Conservation (phyloP, 2,113 vertebrate species). For the Trinectes maculatus region DNA sequence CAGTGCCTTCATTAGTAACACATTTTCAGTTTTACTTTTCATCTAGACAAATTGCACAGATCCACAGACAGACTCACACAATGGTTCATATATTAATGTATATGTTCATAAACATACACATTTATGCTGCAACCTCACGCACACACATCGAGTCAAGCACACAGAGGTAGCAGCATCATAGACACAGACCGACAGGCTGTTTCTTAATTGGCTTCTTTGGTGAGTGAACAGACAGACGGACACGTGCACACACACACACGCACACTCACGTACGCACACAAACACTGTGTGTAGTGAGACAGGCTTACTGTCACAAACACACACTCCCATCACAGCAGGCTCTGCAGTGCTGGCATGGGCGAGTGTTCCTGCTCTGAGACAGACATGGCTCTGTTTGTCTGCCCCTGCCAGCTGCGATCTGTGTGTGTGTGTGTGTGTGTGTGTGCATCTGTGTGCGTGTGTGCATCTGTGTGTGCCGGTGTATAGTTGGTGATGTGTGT, state of each 20-base stretch:
- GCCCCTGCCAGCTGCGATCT: conserved; percentile 67
- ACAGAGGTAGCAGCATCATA: conserved; percentile 8
- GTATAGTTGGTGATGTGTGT: conserved; percentile 28
- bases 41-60: background rate
- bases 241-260: conserved; percentile 23
- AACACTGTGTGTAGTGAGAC: conserved; percentile 23
- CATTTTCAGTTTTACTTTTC: too few species aligned
- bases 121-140: background rate
- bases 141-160: background rate
- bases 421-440: conserved; percentile 36
- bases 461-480: conserved; percentile 27
- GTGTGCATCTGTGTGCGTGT: conserved; percentile 22
- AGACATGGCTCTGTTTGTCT: conserved; percentile 71
- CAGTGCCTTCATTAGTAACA: too few species aligned
- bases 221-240: conserved; percentile 49
- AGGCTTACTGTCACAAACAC: conserved; percentile 47
- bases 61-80: background rate
- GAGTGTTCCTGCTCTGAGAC: conserved; percentile 52
- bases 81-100: too few species aligned
- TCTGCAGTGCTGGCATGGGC: conserved; percentile 59
- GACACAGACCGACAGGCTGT: conserved; percentile 37
- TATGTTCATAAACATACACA: background rate
- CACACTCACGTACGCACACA: conserved; percentile 46
- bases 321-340: conserved; percentile 50
- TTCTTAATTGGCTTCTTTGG: conserved; percentile 66